phyloP scores from a whole-genome alignment of 2,888 invertebrate genomes.

The Amiota communis region DNA sequence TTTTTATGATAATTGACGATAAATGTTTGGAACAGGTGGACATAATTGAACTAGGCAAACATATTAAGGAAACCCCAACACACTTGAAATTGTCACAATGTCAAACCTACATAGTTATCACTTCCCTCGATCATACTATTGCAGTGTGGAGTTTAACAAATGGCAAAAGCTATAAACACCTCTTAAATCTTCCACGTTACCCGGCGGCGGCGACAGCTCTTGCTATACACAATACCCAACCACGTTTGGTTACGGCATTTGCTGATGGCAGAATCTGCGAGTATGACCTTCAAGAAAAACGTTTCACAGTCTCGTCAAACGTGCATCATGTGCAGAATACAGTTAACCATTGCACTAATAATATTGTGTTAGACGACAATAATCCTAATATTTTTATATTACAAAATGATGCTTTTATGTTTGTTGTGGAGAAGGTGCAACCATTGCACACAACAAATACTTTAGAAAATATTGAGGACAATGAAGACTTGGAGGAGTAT shows the following conservation, averaged over 20 bases:
- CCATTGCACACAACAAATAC: neutral
- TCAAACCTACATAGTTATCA: constrained; percentile 79
- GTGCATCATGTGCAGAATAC: constrained; percentile 75
- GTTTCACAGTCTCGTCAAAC: constrained; percentile 76
- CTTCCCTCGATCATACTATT: constrained; percentile 80
- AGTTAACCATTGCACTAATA: constrained; percentile 73
- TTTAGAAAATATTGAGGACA: neutral
- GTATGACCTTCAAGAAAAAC: constrained; percentile 79
- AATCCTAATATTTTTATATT: constrained; percentile 80
- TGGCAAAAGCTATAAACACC: constrained; percentile 72
- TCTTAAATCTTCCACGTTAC: constrained; percentile 81
- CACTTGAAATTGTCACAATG: constrained; percentile 75
- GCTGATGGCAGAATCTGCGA: constrained; percentile 88
- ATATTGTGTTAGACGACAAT: constrained; percentile 78
- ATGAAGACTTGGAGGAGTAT: constrained; percentile 49
- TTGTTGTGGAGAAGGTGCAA: constrained; percentile 70
- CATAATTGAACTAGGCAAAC: constrained; percentile 68
- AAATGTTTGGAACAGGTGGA: constrained; percentile 63
- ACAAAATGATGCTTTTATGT: constrained; percentile 79
- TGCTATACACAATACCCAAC: constrained; percentile 77
- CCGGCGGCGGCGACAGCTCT: constrained; percentile 82
- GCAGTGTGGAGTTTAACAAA: constrained; percentile 77
- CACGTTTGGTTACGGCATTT: constrained; percentile 81
- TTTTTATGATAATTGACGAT: constrained; percentile 71
- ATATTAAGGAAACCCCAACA: constrained; percentile 76